phyloP scores from a whole-genome alignment of 2,113 vertebrate species.

The Nycticebus coucang region DNA sequence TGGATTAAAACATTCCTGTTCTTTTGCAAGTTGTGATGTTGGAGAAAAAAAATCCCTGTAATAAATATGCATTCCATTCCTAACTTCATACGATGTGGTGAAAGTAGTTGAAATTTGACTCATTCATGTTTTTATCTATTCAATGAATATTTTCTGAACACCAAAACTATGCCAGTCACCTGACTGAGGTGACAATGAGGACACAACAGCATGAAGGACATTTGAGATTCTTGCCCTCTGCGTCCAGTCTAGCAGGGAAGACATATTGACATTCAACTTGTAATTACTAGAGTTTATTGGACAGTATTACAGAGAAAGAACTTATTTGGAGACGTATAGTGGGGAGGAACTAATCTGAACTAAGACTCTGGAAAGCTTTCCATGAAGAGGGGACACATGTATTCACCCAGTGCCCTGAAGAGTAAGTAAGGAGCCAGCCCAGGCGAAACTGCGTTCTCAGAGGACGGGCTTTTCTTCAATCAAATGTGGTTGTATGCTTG shows the following conservation, averaged over 20 bases:
- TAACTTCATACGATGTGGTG: neutral
- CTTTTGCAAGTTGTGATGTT: constrained; percentile 19
- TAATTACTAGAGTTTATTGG: neutral
- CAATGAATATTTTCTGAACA: neutral
- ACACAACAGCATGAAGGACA: neutral
- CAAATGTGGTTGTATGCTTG: neutral
- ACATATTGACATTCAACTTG: neutral
- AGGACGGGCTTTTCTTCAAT: neutral
- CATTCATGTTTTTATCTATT: neutral
- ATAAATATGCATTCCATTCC: constrained; percentile 3
- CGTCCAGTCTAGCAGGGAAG: neutral
- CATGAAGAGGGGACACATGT: neutral
- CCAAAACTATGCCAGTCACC: neutral
- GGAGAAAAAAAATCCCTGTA: neutral
- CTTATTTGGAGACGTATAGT: neutral
- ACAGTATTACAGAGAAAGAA: neutral
- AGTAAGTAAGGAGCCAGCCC: neutral
- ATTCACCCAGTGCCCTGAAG: neutral
- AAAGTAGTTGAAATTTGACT: neutral
- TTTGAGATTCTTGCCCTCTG: neutral
- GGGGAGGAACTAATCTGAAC: neutral
- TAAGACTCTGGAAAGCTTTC: neutral
- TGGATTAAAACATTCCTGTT: neutral
- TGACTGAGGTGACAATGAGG: neutral
- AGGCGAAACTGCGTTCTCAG: neutral